Evolutionary conservation across 2,113 vertebrate species (phyloP), one percentile per base, ranked within the genome.

Genomic region (Tympanuchus pallidicinctus): DNA sequence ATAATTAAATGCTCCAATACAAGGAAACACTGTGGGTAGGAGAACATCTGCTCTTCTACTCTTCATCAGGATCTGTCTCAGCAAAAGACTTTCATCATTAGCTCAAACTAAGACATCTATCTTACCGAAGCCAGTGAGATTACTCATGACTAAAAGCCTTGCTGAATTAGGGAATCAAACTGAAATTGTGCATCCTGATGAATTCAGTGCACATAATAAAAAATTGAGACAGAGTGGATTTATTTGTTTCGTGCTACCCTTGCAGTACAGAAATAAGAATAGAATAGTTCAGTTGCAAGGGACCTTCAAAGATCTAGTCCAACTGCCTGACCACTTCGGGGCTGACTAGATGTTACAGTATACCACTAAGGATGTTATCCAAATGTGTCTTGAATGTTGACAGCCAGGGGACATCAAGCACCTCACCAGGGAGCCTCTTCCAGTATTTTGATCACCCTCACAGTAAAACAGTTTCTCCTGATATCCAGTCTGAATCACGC

Each of bases 51-150:
- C 22, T 89, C 32, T 72, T 76, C 52, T 30, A 3, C 66, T 72
- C 32, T 82, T 94, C 14, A 24, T 63, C 34, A 17, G 82, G 64
- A 72, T 86, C 89, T 96, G 82, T 93, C 70, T 96, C 90, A 93
- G 80, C 6, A 83, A n/a, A 89, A 38, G 45, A 48, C 38, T 74
- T 77, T n/a, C 19, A 28, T 90, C 57, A n/a, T 90, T 61, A 86
- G 42, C 61, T 91, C 57, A 74, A 57, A 92, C 80, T 88, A 91
- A 86, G 28, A 80, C 34, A 9, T 19, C 27, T 66, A 65, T 52
- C n/a, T 88, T 4, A 2, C 40, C 54, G 52, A 54, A 92, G 85
- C 21, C 56, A 40, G 34, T 47, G 57, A 86, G 48, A 38, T 88
- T 88, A 25, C 52, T 91, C 61, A 82, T 27, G 6, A 45, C 65